Percentiles rank a stretch among this genome's conserved stretches.
These are phyloP conservation scores for Parelbella ahira DNA, from an alignment of 2,888 invertebrate species.

Conservation along the genomic window DNA sequence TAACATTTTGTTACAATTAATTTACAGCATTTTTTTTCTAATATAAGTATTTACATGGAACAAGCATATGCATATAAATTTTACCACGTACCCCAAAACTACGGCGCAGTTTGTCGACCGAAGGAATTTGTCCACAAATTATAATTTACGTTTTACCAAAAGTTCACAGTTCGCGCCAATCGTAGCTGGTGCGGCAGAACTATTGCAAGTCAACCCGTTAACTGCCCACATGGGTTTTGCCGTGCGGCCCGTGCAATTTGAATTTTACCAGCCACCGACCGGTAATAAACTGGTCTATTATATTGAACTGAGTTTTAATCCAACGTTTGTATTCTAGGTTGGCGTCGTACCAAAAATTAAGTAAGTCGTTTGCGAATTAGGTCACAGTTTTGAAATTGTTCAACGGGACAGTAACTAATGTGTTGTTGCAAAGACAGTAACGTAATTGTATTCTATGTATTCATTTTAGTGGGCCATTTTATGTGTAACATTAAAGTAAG, in stretches of 20 bases:
- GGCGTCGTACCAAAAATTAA: constrained; percentile 20
- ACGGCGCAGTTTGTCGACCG: too few relatives aligned
- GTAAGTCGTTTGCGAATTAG: constrained; percentile 6
- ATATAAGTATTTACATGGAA: too few relatives aligned
- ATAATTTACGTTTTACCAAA: too few relatives aligned
- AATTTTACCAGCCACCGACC: constrained; percentile 42
- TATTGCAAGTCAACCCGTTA: constrained; percentile 50
- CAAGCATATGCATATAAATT: too few relatives aligned
- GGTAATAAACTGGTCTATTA: constrained; percentile 20
- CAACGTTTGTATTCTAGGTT: constrained; percentile 12
- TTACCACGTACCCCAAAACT: too few relatives aligned
- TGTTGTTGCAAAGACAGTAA: too few relatives aligned
- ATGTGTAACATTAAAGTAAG: too few relatives aligned
- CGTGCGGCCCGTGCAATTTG: constrained; percentile 40
- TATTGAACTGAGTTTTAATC: constrained; percentile 22
- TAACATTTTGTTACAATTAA: too few relatives aligned
- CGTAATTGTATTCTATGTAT: too few relatives aligned
- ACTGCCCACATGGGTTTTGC: constrained; percentile 51
- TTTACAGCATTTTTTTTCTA: too few relatives aligned
- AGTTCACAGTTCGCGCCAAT: constrained; percentile 30
- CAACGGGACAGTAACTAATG: neutral
- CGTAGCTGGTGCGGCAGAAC: constrained; percentile 34
- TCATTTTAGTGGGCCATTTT: too few relatives aligned
- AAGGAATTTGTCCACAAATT: too few relatives aligned
- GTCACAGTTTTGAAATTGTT: neutral